A percentile compares a stretch with the other conserved stretches of the same genome.
phyloP scores from a whole-genome alignment of 1,140 invertebrate species.

The Eriosoma lanigerum region DNA sequence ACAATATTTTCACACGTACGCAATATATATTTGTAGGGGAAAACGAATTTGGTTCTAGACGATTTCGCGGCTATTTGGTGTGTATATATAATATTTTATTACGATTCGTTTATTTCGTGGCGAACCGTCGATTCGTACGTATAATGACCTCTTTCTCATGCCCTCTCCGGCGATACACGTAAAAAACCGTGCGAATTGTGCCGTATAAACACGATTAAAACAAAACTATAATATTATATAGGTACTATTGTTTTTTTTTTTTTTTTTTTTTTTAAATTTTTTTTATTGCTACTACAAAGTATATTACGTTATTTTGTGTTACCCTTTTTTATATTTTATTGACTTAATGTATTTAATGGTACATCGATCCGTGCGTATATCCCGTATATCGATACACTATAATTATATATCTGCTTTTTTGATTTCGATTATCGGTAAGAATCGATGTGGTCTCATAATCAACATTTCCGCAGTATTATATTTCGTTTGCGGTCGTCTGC shows the following conservation, averaged over 20 bases:
- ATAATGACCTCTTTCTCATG: slow-evolving; percentile 49
- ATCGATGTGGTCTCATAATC: not conserved
- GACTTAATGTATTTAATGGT: too few relatives aligned
- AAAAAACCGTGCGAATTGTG: slow-evolving; percentile 48
- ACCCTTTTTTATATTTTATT: too few relatives aligned
- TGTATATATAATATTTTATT: too few relatives aligned
- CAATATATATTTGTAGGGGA: not conserved
- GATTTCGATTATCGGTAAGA: too few relatives aligned
- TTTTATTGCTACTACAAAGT: too few relatives aligned
- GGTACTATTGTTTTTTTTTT: too few relatives aligned
- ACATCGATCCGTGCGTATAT: not conserved
- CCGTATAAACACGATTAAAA: slow-evolving; percentile 40
- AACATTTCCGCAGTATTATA: not conserved
- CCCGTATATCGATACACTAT: not conserved
- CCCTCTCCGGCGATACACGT: not conserved
- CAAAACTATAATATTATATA: slow-evolving; percentile 24
- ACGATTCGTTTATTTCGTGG: slow-evolving; percentile 22
- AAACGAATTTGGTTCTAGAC: not conserved
- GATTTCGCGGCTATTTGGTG: not conserved
- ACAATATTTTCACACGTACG: not conserved
- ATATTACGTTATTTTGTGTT: too few relatives aligned
- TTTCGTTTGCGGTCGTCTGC: not conserved
- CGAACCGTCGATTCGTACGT: slow-evolving; percentile 26
- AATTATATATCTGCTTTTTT: not conserved
- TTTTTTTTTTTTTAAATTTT: too few relatives aligned